These are phyloP conservation scores for Pardalotus punctatus DNA, from an alignment of 2,113 vertebrate genomes.

Conservation along the genomic window DNA sequence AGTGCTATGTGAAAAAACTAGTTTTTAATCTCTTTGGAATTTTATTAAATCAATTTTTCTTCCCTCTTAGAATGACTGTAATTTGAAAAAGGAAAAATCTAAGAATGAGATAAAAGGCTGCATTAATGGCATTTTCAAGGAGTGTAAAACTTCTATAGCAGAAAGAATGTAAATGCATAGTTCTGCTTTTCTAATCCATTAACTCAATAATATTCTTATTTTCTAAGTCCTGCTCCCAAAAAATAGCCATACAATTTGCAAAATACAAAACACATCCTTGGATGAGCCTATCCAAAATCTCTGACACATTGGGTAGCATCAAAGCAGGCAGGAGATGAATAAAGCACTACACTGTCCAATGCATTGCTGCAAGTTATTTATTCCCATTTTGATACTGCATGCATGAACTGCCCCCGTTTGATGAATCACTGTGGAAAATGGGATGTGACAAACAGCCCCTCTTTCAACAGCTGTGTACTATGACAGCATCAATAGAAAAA, in stretches of 20 bases:
- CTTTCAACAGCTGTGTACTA: slow-evolving; percentile 58
- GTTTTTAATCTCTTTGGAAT: background rate
- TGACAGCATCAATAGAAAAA: slow-evolving; percentile 72
- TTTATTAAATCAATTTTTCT: background rate
- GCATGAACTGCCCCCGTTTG: slow-evolving; percentile 60
- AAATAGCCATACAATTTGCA: background rate
- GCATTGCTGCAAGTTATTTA: slow-evolving; percentile 60
- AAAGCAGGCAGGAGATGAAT: slow-evolving; percentile 17
- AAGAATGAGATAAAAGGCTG: background rate
- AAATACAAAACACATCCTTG: background rate
- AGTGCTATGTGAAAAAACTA: background rate
- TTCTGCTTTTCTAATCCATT: background rate
- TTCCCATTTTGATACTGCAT: slow-evolving; percentile 57
- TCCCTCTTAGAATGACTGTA: background rate
- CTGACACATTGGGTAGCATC: background rate
- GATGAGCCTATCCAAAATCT: background rate
- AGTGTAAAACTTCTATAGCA: background rate
- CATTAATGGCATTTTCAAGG: background rate
- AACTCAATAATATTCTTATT: background rate
- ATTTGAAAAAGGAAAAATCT: background rate
- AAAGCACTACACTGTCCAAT: slow-evolving; percentile 26
- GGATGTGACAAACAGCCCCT: slow-evolving; percentile 67
- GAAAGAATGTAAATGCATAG: background rate
- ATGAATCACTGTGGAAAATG: slow-evolving; percentile 71
- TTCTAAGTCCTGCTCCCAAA: background rate